Conservation (phyloP, 2,797 vertebrate genomes). For the Eulemur coronatus region DNA sequence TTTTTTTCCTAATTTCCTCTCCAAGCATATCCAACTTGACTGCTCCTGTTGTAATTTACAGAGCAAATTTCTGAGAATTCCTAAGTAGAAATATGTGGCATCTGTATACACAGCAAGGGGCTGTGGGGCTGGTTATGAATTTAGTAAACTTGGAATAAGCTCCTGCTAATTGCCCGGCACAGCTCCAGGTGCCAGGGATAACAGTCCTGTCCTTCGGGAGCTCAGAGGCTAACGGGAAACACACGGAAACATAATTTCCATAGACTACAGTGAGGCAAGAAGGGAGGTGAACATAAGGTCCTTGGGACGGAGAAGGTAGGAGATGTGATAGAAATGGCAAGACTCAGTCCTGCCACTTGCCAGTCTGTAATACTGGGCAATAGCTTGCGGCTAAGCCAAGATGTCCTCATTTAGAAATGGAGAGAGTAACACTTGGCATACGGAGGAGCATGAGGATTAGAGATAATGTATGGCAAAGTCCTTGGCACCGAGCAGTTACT, state of each 20-base stretch:
- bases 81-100: neutral
- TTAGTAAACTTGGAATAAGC: neutral
- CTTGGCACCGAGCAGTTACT: neutral
- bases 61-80: neutral
- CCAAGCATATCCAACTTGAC: neutral
- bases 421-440: neutral
- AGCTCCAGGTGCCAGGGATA: neutral
- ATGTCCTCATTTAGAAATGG: neutral
- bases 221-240: neutral
- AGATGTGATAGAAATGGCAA: neutral
- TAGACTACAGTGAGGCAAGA: rapidly evolving
- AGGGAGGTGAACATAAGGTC: neutral
- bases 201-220: rapidly evolving
- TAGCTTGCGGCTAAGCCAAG: neutral
- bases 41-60: rapidly evolving
- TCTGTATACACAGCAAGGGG: rapidly evolving
- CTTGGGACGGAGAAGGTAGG: neutral
- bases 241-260: neutral
- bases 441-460: neutral
- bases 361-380: neutral
- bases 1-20: neutral
- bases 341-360: neutral
- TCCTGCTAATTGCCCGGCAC: neutral
- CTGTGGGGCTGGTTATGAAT: neutral
- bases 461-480: neutral